Base-by-base conservation (phyloP, 2,888 invertebrate species). In the Drosophila prolongata region DNA sequence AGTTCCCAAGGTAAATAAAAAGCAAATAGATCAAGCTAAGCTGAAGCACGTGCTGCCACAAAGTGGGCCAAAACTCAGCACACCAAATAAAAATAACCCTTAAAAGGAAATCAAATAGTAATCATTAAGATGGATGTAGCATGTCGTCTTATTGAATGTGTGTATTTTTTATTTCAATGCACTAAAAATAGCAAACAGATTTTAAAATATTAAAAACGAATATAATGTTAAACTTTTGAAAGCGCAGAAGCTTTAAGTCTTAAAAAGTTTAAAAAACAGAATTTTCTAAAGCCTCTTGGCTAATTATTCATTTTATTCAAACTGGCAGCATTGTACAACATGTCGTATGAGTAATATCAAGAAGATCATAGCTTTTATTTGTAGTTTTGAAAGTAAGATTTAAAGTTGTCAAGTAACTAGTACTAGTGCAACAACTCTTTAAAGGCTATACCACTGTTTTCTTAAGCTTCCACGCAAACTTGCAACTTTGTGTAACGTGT, bases 401-500 rank as follows among this genome's bases (percentile, higher is more conserved):
- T 19, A 24, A 24, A 24, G 24, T 24, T 4, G 24, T 24, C 24
- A 24, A 24, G 3, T 24, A 24, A 4, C 19, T 19, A 19, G 4
- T 24, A 24, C 24, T 24, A 0, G 24, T 11, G 8, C n/a, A 6
- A 3, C 13, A 27, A 11, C 11, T 40, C 24, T 16, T 30, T 30
- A 9, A 30, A 30, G 30, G 10, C 27, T 19, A 35, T 14, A 27
- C 40, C n/a, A 16, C 47, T 35, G 8, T 70, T 30, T 14, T 34
- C 54, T 55, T 60, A 30, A 30, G 34, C 14, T 16, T 47, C 11
- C 47, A 8, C 14, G 30, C 14, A 14, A 47, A 3, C 34, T 52
- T 40, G 65, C 65, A 53, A 54, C 46, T 40, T n/a, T 66, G 13
- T 62, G 46, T 69, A 76, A 57, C 67, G 50, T 49, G 68, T 61